phyloP scores from a whole-genome alignment of 2,113 vertebrate genomes.

The Psittacula cyanocephala region DNA sequence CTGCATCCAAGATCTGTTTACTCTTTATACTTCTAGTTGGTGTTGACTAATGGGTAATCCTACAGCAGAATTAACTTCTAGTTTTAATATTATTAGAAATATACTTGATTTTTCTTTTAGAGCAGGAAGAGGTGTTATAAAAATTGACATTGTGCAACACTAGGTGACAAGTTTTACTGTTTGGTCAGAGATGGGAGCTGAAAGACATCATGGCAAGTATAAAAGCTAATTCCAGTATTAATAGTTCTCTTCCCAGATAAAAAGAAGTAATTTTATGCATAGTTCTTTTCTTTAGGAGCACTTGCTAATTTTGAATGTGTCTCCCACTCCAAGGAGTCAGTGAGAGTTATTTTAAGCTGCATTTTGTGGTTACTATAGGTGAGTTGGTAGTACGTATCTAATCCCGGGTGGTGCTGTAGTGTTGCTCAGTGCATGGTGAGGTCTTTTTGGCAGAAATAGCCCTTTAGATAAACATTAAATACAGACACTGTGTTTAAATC shows the following conservation, averaged over 20 bases:
- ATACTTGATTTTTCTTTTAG: neutral
- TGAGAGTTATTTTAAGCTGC: neutral
- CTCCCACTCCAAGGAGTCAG: neutral
- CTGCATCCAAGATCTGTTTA: neutral
- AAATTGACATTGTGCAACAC: constrained; percentile 5
- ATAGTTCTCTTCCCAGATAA: constrained; percentile 9
- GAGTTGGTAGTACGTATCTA: neutral
- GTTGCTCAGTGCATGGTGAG: neutral
- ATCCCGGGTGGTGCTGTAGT: neutral
- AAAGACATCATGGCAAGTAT: neutral
- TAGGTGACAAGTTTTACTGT: neutral
- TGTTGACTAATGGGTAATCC: constrained; percentile 48
- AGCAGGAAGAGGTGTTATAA: neutral
- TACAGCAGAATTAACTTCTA: constrained; percentile 42
- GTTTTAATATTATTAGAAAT: constrained; percentile 18
- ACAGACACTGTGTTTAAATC: neutral
- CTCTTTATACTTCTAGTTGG: neutral
- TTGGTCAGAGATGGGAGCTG: neutral
- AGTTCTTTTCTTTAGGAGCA: neutral
- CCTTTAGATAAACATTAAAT: neutral
- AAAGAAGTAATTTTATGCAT: constrained; percentile 14
- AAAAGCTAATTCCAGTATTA: constrained; percentile 48
- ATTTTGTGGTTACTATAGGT: neutral
- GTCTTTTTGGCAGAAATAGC: neutral
- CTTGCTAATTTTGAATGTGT: neutral